A percentile compares a stretch with the other conserved stretches of the same genome.
These are phyloP conservation scores for Eilema griseolum DNA, from an alignment of 2,888 invertebrate genomes.

Conservation along the genomic window DNA sequence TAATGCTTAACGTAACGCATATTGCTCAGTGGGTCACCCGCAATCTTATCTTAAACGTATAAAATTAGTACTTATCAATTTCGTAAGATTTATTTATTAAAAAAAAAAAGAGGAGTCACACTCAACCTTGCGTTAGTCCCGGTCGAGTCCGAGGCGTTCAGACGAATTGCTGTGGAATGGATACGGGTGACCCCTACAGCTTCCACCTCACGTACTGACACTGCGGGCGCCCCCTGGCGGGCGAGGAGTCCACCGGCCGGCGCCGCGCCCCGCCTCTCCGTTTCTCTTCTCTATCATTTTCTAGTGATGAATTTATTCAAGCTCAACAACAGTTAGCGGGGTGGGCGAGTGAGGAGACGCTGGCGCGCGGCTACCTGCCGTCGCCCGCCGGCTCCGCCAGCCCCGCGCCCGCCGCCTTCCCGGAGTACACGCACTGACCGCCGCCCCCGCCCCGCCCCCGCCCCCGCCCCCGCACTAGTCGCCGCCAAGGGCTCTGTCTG, in stretches of 20 bases:
- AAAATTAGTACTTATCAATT: neutral
- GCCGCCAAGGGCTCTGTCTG: slow-evolving; percentile 65
- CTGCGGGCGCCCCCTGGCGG: slow-evolving; percentile 15
- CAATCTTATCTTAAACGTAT: neutral
- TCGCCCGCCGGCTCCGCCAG: slow-evolving; percentile 73
- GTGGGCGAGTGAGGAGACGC: slow-evolving; percentile 96
- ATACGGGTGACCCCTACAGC: neutral
- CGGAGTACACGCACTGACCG: slow-evolving; percentile 93
- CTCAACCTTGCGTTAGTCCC: too few relatives aligned
- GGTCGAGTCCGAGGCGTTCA: neutral
- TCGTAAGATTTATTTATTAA: neutral
- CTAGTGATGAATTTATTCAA: slow-evolving; percentile 99
- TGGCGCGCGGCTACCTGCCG: slow-evolving; percentile 82
- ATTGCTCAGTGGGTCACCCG: neutral
- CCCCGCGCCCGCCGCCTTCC: slow-evolving; percentile 86
- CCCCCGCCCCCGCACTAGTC: slow-evolving; percentile 89
- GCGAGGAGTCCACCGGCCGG: too few relatives aligned
- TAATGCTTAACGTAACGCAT: neutral
- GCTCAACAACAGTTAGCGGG: slow-evolving; percentile 98
- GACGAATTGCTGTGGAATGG: neutral
- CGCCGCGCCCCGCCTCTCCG: slow-evolving; percentile 86
- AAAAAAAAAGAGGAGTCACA: too few relatives aligned
- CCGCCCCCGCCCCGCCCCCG: slow-evolving; percentile 82
- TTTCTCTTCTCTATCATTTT: slow-evolving; percentile 94
- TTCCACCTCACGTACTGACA: neutral